Evolutionary conservation across 2,888 invertebrate species (phyloP).

Genomic region (Pegoplata infirma): DNA sequence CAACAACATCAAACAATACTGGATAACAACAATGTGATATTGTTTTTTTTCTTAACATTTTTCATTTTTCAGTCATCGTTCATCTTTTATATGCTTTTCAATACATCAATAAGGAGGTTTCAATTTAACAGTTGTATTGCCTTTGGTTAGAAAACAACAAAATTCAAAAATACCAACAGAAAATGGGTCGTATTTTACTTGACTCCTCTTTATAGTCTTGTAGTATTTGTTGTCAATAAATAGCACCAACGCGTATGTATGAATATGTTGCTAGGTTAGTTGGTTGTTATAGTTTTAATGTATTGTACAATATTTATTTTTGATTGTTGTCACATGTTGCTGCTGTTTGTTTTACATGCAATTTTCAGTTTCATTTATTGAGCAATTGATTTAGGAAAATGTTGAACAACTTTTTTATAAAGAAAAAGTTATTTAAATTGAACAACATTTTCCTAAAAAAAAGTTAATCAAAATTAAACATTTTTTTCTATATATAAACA

Average conservation of each 20-base stretch:
- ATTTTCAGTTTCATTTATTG: not conserved
- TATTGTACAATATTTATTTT: not conserved
- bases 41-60: not conserved
- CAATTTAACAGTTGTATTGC: not conserved
- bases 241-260: too few species aligned
- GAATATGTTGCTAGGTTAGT: not conserved
- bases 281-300: not conserved
- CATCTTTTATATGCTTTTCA: slow-evolving; percentile 20
- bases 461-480: too few species aligned
- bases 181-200: slow-evolving; percentile 29
- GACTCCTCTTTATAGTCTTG: not conserved
- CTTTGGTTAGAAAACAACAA: slow-evolving; percentile 8
- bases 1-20: slow-evolving; percentile 13
- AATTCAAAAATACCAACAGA: not conserved
- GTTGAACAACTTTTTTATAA: too few species aligned
- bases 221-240: not conserved
- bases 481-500: too few species aligned
- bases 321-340: not conserved
- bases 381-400: not conserved
- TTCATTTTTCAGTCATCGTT: not conserved
- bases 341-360: not conserved
- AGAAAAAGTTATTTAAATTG: too few species aligned
- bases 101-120: slow-evolving; percentile 32
- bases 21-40: not conserved
- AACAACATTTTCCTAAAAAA: too few species aligned